Evolutionary conservation across 2,113 vertebrate species (phyloP), one percentile per base, ranked within the genome.

Genomic region (Nycticorax nycticorax): DNA sequence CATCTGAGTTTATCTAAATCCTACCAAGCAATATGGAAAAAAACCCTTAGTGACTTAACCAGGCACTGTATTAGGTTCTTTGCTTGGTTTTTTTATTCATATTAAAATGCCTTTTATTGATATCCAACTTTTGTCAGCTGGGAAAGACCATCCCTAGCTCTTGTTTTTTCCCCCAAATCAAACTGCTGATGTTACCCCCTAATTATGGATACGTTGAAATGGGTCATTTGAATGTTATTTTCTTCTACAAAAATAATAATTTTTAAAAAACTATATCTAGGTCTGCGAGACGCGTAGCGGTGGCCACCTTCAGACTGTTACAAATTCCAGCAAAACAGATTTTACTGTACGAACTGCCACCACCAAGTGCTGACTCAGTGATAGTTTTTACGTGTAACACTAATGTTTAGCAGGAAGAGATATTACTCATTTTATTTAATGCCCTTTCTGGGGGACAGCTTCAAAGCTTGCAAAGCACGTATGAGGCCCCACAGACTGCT

Each of bases 351-450:
- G 24, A 97, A 71, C 71, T 89, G 41, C 73, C 32, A 72, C 32
- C 50, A 43, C 56, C 67, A 88, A 89, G 41, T 95, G 92, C 91
- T 97, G 96, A 94, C 64, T 95, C 77, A 85, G 8, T 57, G 57
- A 82, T 73, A 81, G 64, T 45, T 96, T 90, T 82, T 96, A 84
- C n/a, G 32, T 75, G 74, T 68, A 63, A 84, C 63, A 91, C 53
- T 94, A 81, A 88, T 91, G 77, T 82, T 96, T 93, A 95, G 53
- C 81, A 94, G 93, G 94, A 96, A 95, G 83, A 91, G 62, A 76
- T 59, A 83, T 97, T 94, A 81, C 87, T 93, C 93, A 89, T 92
- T 79, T 75, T 79, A 68, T 72, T 85, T 91, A 92, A 64, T 77
- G 55, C 35, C 62, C 32, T 96, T 97, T 95, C 67, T 96, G 27